Base-by-base conservation (phyloP, 2,797 vertebrate species). In the Pangasius djambal region DNA sequence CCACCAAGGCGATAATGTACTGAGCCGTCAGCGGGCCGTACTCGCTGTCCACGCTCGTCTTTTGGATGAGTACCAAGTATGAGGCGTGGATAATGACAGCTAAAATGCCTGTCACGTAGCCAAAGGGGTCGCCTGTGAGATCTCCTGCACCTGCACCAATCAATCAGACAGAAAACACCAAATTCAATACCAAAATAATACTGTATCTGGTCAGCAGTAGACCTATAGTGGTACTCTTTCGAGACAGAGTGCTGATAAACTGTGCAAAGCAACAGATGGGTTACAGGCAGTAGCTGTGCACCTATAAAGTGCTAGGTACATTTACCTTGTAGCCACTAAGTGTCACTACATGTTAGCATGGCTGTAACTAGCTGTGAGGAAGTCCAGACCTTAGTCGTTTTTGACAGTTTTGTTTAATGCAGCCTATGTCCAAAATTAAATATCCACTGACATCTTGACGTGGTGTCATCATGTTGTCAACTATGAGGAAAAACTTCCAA, bases 61-160 rank as follows among this genome's bases (percentile, higher is more conserved):
- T 99, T 95, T 99, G 98, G 93, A 99, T 99, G 92, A 99, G 95
- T 82, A 99, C 98, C 94, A 99, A 95, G 95, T 98, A 99, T 87
- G 97, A 97, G 72, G 98, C 97, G 0, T 99, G 98, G 90, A 99
- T 96, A 93, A 99, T 95, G 57, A 99, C 98, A 0, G 98, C 98
- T 95, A 99, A 93, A 77, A 98, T 96, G 0, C 98, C 98, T 0
- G 98, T 98, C 86, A 99, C 95, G 63, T 99, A 99, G 40, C 98
- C 98, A n/a, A 98, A 95, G 3, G 97, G 97, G 87, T 99, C 98
- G 0, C 98, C 98, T 0, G 96, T 98, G 90, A 99, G 96, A 92
- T 99, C 98, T 15, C 98, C 98, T 0, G 98, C 98, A 91, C 98
- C 98, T 99, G 96, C 3, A 74, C 48, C 87, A 77, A 31, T 48